These are phyloP conservation scores for Sebastes matsubarae DNA, from an alignment of 2,797 vertebrate species.

Conservation along the genomic window DNA sequence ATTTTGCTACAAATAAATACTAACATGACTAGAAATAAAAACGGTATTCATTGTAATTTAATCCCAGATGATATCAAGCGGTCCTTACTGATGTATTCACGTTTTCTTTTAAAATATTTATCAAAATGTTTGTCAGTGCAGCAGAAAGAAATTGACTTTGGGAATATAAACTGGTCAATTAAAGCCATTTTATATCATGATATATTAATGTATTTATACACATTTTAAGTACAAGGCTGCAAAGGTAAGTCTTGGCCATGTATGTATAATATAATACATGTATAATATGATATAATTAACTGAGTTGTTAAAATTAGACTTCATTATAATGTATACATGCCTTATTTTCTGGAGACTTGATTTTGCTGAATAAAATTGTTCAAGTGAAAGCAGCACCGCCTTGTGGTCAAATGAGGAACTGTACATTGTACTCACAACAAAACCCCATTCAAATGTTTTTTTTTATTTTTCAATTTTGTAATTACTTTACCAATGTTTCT, in stretches of 20 bases:
- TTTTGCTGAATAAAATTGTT: background rate
- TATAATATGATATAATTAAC: background rate
- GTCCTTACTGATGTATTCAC: background rate
- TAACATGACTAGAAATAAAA: background rate
- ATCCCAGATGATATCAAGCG: background rate
- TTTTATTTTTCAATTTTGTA: background rate
- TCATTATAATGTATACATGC: background rate
- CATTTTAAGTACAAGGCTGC: background rate
- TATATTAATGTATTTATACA: background rate
- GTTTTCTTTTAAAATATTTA: background rate
- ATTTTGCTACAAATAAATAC: background rate
- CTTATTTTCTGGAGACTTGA: background rate
- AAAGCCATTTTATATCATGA: background rate
- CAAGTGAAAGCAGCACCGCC: background rate
- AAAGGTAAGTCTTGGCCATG: background rate
- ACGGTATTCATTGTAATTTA: background rate
- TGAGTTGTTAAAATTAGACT: background rate
- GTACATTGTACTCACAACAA: background rate
- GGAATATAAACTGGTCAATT: background rate
- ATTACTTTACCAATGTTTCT: background rate
- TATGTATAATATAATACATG: background rate
- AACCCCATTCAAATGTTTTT: background rate
- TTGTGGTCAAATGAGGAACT: background rate
- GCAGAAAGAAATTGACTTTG: background rate
- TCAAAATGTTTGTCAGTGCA: background rate